Base-by-base conservation (phyloP, 1,140 invertebrate genomes). In the Trichonephila clavata region DNA sequence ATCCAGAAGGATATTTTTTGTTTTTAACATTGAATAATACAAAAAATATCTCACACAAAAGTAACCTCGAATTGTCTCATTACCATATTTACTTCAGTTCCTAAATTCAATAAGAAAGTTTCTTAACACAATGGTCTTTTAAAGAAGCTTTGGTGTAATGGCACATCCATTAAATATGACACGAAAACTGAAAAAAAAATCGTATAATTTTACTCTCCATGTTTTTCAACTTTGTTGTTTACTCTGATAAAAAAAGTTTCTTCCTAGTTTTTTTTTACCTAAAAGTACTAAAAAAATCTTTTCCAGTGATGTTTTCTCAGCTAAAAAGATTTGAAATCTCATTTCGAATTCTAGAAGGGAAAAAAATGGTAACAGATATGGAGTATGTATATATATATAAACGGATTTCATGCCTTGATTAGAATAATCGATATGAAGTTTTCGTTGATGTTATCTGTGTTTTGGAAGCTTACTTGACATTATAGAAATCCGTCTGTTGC, bases 371-470 rank as follows among this genome's bases (percentile, higher is more conserved):
- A 14, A 71, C 8, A 24, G 27, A 71, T n/a, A 16, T 27, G 24
- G 0, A 16, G 24, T 24, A 71, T 16, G 10, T 10, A 32, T 16
- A 16, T 27, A 71, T 27, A 71, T 27, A 65, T 21, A 65, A 43
- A 43, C 1, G 21, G 86, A 88, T 65, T 65, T 65, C 86, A 88
- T 61, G 86, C 7, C 86, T 20, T 50, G 86, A 88, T 88, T 88
- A 88, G 86, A 88, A 88, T 88, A 88, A 88, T 88, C 86, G 86
- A 88, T 88, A 88, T 43, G 43, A 39, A 65, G 84, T 86, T 86
- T 86, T 86, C 27, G 21, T 86, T 86, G 39, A 83, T 65, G 63
- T 43, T 39, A 43, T 24, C 20, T 24, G 81, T 80, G 39, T 84
- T 5, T 14, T 21, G 13, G 84, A 20, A 24, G 61, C 18, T 83